Evolutionary conservation across 2,888 invertebrate genomes (phyloP).

Genomic region (Odontothrips loti): DNA sequence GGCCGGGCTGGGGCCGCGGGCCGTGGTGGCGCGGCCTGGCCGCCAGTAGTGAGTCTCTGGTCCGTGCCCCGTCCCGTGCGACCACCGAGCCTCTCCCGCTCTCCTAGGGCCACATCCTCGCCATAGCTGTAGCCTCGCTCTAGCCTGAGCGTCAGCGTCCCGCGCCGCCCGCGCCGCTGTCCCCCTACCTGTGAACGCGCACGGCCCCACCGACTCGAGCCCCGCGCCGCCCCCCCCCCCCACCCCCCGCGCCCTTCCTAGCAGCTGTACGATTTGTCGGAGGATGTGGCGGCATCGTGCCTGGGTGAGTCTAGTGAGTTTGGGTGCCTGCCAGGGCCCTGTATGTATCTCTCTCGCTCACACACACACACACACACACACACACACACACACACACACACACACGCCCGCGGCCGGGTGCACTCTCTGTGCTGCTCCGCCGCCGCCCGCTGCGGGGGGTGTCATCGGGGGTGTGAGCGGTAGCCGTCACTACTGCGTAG

Average conservation of each 20-base stretch:
- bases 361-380: too few species aligned
- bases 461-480: too few species aligned
- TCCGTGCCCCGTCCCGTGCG: too few species aligned
- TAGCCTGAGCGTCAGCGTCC: background rate
- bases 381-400: too few species aligned
- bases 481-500: too few species aligned
- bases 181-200: background rate
- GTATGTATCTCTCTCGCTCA: background rate
- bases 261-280: constrained; percentile 7
- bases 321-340: background rate
- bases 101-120: too few species aligned
- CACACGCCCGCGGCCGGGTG: too few species aligned
- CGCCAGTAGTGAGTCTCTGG: background rate
- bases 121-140: background rate
- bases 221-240: background rate
- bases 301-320: constrained; percentile 5
- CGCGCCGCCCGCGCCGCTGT: background rate
- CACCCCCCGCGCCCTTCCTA: background rate
- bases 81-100: background rate
- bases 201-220: background rate
- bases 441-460: too few species aligned
- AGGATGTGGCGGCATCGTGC: constrained; percentile 23
- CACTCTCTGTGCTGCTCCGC: background rate
- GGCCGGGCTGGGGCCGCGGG: background rate
- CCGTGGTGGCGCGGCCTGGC: background rate